phyloP scores from a whole-genome alignment of 1,140 invertebrate species.

The Leptopilina boulardi region DNA sequence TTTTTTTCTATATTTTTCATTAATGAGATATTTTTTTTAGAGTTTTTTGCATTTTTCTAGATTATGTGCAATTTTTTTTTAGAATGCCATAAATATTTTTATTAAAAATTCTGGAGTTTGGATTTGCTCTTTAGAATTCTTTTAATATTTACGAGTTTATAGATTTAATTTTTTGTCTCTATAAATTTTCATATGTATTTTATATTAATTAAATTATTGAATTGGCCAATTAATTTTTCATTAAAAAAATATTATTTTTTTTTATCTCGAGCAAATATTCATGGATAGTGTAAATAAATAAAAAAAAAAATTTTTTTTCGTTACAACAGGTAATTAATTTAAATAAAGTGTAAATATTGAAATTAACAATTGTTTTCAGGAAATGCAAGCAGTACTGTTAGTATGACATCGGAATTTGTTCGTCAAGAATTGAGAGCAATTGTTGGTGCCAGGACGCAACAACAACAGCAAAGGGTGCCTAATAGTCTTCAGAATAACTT shows the following conservation, averaged over 20 bases:
- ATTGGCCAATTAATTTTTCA: too few relatives aligned
- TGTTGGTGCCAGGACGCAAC: conserved; percentile 87
- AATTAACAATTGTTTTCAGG: conserved; percentile 55
- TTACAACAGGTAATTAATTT: neutral
- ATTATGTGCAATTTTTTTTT: too few relatives aligned
- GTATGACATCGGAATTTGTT: conserved; percentile 85
- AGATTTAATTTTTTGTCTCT: too few relatives aligned
- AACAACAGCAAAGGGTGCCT: conserved; percentile 73
- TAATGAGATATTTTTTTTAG: too few relatives aligned
- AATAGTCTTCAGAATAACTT: conserved; percentile 73
- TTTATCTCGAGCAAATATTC: neutral
- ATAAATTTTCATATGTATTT: too few relatives aligned
- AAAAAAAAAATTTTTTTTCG: neutral
- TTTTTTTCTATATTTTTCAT: too few relatives aligned
- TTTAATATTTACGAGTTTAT: neutral
- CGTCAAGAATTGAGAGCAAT: conserved; percentile 91
- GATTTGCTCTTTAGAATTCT: neutral
- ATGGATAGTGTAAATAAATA: conserved; percentile 15
- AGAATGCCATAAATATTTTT: too few relatives aligned
- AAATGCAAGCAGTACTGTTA: conserved; percentile 64
- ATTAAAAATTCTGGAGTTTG: too few relatives aligned
- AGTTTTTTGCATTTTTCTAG: neutral
- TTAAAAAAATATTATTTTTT: too few relatives aligned
- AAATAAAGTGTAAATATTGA: neutral
- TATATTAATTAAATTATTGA: too few relatives aligned